Evolutionary conservation across 2,888 invertebrate genomes (phyloP).

Genomic region (Sarcophaga variegata): DNA sequence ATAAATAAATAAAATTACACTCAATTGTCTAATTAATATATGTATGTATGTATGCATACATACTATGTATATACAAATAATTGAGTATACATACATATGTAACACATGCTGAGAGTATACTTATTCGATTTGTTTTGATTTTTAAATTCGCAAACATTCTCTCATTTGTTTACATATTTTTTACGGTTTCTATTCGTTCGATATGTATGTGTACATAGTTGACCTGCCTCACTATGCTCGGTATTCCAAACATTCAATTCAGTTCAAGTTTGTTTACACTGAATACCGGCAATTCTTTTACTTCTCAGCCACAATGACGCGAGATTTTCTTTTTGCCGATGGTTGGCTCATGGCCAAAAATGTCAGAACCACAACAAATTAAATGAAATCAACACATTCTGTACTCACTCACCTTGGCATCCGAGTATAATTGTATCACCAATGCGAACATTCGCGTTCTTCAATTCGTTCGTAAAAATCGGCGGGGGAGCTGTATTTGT

Average conservation of each 20-base stretch:
- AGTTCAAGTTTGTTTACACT: conserved; percentile 78
- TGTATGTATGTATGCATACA: background rate
- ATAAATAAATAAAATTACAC: background rate
- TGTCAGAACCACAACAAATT: conserved; percentile 24
- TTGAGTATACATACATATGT: background rate
- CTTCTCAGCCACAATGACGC: conserved; percentile 41
- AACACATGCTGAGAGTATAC: background rate
- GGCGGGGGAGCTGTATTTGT: conserved; percentile 85
- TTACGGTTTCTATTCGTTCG: background rate
- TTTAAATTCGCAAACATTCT: conserved; percentile 69
- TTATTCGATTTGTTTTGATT: conserved; percentile 73
- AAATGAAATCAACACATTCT: conserved; percentile 34
- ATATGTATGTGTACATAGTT: conserved; percentile 69
- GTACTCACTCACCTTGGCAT: conserved; percentile 86
- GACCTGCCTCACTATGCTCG: conserved; percentile 78
- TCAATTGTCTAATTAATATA: background rate
- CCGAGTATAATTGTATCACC: conserved; percentile 88
- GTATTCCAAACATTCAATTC: conserved; percentile 74
- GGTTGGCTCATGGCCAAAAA: conserved; percentile 70
- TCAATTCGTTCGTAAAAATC: conserved; percentile 89
- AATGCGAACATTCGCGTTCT: conserved; percentile 89
- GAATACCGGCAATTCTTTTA: conserved; percentile 47
- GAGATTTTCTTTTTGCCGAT: conserved; percentile 38
- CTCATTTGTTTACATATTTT: conserved; percentile 7
- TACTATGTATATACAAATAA: background rate